These are phyloP conservation scores for Notarius lentiginosus DNA, from an alignment of 2,113 vertebrate genomes.

Conservation along the genomic window DNA sequence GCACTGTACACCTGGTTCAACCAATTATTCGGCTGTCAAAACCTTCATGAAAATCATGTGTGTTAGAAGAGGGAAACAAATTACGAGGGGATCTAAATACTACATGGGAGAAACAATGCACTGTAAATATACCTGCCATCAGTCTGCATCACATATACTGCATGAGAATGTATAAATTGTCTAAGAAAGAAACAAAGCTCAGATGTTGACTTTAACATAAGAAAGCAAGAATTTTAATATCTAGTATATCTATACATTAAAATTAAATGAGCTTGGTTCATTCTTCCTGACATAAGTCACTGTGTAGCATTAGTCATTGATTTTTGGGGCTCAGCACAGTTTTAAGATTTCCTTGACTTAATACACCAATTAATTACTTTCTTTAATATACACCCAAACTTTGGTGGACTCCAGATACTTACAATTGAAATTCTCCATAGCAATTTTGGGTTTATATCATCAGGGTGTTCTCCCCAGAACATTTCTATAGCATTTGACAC, in stretches of 20 bases:
- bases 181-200: not conserved
- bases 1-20: conserved; percentile 30
- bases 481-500: not conserved
- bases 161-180: not conserved
- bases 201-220: not conserved
- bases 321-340: not conserved
- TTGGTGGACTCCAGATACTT: not conserved
- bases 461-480: not conserved
- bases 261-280: not conserved
- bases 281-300: not conserved
- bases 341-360: not conserved
- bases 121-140: not conserved
- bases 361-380: not conserved
- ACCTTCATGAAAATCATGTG: conserved; percentile 5
- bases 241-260: too few relatives aligned
- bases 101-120: conserved; percentile 3
- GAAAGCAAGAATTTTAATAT: not conserved
- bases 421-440: not conserved
- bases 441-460: not conserved
- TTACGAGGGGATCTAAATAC: not conserved
- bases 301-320: not conserved
- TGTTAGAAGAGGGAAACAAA: conserved; percentile 1
- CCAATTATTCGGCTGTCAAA: conserved; percentile 31
- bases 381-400: not conserved
- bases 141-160: not conserved